These are phyloP conservation scores for Dynastes tityus DNA, from an alignment of 2,888 invertebrate genomes.

Conservation along the genomic window DNA sequence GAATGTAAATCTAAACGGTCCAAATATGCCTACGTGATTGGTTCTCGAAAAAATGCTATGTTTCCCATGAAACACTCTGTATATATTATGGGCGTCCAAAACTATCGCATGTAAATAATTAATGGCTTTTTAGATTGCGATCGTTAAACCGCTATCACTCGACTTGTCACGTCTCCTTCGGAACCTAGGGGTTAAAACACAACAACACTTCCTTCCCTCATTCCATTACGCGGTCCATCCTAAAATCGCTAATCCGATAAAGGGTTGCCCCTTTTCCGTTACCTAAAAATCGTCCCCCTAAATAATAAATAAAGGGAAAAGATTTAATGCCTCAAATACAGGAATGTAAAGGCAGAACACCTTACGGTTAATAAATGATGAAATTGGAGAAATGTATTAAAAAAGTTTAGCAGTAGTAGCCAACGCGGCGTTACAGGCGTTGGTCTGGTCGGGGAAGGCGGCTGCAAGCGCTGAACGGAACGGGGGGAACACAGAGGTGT, in stretches of 20 bases:
- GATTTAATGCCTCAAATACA: conserved; percentile 5
- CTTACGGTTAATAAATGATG: conserved; percentile 32
- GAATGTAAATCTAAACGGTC: too few species aligned
- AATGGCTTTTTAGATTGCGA: too few species aligned
- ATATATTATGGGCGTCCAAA: background rate
- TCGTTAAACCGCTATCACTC: background rate
- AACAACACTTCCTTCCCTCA: background rate
- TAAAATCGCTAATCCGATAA: conserved; percentile 6
- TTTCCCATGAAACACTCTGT: too few species aligned
- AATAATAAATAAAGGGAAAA: conserved; percentile 18
- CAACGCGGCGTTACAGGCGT: background rate
- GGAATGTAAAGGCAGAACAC: conserved; percentile 17
- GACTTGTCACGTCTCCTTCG: background rate
- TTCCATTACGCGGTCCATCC: background rate
- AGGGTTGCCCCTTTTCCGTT: conserved; percentile 7
- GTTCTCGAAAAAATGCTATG: too few species aligned
- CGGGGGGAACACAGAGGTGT: background rate
- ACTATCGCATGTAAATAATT: too few species aligned
- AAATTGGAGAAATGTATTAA: conserved; percentile 37
- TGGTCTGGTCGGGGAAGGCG: background rate
- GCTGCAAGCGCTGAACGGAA: background rate
- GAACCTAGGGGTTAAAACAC: conserved; percentile 1
- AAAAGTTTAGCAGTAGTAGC: conserved; percentile 37
- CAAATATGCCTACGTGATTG: too few species aligned
- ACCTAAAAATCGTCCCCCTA: conserved; percentile 11